Evolutionary conservation across 1,140 invertebrate species (phyloP), one percentile per base, ranked within the genome.

Genomic region (Oryctes rhinoceros): DNA sequence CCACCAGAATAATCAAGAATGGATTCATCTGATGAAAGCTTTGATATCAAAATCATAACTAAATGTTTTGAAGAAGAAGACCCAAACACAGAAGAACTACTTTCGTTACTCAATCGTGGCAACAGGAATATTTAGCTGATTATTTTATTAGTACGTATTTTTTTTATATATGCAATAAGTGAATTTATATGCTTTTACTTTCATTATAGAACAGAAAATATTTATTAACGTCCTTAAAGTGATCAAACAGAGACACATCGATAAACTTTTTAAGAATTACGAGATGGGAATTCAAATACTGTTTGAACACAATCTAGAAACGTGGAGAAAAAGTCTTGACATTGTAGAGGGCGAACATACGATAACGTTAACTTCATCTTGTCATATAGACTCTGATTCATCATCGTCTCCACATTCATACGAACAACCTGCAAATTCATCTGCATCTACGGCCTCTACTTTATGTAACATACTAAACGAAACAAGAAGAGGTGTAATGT

Each of bases 301-400:
- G 37, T 78, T 80, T 49, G 79, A 80, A 13, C 24, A 80, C 78
- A 37, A 77, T 67, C 39, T 80, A 65, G 79, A 80, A n/a, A 37
- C 35, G 76, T 80, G 75, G 79, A 59, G 35, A 37, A 44, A 80
- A 71, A 37, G 11, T 18, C 75, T 80, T 76, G 79, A 47, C 11
- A 49, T 30, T 0, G 20, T 44, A n/a, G 30, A n/a, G 0, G 4
- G 0, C 13, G 13, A 0, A 53, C 13, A 2, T 53, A 13, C 13
- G 3, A 53, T 76, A 37, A 59, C 20, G 7, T 53, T 18, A 53
- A 5, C 62, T 35, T 65, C n/a, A 44, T 10, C 39, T 44, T 10
- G 9, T 44, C 39, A 44, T 44, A 44, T 10, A 44, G 35, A 79
- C 35, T 47, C 53, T 11, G 65, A 79, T 18, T 67, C 13, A n/a